Conservation (phyloP, 2,888 invertebrate species). For the Conops quadrifasciatus region DNA sequence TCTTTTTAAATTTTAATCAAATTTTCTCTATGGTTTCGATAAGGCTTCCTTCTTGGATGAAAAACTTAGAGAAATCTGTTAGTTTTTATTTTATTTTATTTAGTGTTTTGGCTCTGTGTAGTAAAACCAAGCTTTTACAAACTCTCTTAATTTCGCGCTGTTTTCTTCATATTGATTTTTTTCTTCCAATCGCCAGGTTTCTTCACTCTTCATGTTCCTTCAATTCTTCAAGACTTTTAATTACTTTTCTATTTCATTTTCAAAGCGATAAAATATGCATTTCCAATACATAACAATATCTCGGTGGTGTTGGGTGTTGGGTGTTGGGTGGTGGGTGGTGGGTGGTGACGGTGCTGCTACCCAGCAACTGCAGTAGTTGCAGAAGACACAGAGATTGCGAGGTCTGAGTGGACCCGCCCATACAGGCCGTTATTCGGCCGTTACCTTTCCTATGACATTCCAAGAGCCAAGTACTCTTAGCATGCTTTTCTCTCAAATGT, state of each 20-base stretch:
- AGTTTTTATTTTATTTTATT: no score
- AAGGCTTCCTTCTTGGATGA: no score
- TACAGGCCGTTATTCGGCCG: neutral
- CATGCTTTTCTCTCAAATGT: neutral
- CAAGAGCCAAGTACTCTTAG: no score
- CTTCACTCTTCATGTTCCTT: neutral
- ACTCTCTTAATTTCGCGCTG: neutral
- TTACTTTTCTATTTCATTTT: constrained; percentile 20
- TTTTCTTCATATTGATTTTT: neutral
- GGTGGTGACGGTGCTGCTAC: no score
- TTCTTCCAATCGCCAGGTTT: neutral
- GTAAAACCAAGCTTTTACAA: neutral
- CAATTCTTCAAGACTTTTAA: neutral
- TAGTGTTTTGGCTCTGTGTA: no score
- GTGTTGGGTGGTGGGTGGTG: neutral
- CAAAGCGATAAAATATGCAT: neutral
- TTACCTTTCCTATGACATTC: neutral
- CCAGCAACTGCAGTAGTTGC: neutral
- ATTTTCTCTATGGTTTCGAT: no score
- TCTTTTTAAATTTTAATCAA: no score
- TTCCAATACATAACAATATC: neutral
- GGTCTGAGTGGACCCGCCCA: neutral
- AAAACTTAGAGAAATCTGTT: no score
- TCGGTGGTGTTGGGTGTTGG: no score
- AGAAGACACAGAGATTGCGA: neutral